A percentile compares a stretch with the other conserved stretches of the same genome.
phyloP scores from a whole-genome alignment of 2,113 vertebrate genomes.

The Oxygymnocypris stewartii region DNA sequence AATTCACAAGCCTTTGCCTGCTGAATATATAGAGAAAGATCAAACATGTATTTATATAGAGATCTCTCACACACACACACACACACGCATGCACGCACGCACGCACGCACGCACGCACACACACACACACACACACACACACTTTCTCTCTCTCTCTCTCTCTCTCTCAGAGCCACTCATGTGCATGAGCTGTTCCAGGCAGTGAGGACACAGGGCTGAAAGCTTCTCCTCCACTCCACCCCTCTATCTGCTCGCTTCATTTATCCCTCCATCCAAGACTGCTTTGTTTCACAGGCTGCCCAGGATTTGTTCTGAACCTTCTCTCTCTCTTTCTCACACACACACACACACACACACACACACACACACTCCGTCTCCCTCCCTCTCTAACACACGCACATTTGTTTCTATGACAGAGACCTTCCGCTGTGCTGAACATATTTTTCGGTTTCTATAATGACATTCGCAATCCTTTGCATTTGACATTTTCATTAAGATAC shows the following conservation, averaged over 20 bases:
- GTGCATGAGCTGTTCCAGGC: constrained; percentile 21
- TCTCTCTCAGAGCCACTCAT: constrained; percentile 7
- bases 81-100: neutral
- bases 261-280: constrained; percentile 28
- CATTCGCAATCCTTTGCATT: neutral
- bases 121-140: neutral
- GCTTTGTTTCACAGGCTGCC: constrained; percentile 14
- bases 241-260: constrained; percentile 13
- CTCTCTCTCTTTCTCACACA: too few relatives aligned
- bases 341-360: too few relatives aligned
- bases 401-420: neutral
- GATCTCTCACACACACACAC: neutral
- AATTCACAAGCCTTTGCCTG: neutral
- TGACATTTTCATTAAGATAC: neutral
- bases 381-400: neutral
- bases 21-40: neutral
- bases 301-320: neutral
- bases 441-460: neutral
- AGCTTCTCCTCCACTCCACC: constrained; percentile 26
- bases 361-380: too few relatives aligned
- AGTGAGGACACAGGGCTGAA: constrained; percentile 30
- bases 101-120: neutral
- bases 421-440: neutral
- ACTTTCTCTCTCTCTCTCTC: too few relatives aligned
- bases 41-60: constrained; percentile 1